Conservation (phyloP, 2,888 invertebrate genomes). For the Synanthedon vespiformis region DNA sequence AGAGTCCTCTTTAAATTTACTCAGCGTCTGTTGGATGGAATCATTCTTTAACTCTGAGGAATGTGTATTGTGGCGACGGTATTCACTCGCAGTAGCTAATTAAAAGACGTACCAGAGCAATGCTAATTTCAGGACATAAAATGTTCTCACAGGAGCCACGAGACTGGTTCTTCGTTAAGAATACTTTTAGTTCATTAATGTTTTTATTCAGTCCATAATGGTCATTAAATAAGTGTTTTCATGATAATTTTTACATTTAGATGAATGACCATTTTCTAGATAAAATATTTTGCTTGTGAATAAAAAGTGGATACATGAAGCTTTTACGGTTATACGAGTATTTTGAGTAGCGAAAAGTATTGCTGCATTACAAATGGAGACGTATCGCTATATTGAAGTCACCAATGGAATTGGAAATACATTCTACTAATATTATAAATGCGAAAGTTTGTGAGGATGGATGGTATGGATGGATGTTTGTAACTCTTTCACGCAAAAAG, state of each 20-base stretch:
- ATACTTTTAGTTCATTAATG: conserved; percentile 34
- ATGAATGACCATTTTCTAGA: no score
- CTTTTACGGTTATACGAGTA: no score
- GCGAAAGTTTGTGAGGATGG: conserved; percentile 25
- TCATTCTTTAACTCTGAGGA: background rate
- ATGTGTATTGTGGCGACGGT: background rate
- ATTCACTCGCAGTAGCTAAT: conserved; percentile 24
- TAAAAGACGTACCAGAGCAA: conserved; percentile 30
- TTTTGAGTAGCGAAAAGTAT: conserved; percentile 1
- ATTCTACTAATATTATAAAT: conserved; percentile 33
- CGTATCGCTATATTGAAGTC: conserved; percentile 14
- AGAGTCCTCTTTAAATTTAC: background rate
- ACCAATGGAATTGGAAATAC: no score
- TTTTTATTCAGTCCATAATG: conserved; percentile 10
- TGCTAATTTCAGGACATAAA: conserved; percentile 39
- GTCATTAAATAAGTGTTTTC: no score
- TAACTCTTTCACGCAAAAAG: no score
- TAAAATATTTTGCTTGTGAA: no score
- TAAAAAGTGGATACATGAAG: no score
- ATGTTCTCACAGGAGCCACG: conserved; percentile 18
- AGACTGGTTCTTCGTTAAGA: conserved; percentile 28
- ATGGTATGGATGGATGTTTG: conserved; percentile 7
- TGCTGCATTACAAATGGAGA: conserved; percentile 14
- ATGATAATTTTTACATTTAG: no score
- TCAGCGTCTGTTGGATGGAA: background rate